Evolutionary conservation across 2,113 vertebrate genomes (phyloP).

Genomic region (Holacanthus passer): DNA sequence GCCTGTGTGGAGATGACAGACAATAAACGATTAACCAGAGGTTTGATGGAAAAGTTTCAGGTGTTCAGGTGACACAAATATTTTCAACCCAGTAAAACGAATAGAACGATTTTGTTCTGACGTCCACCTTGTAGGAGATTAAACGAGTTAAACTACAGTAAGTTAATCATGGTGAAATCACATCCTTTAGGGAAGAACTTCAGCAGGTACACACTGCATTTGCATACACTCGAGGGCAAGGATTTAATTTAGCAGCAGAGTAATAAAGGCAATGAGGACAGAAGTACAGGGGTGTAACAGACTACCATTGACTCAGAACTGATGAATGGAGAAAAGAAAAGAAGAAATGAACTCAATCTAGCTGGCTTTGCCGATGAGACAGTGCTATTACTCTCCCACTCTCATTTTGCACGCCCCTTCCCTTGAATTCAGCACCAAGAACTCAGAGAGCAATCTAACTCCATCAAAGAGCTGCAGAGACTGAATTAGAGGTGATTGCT

Average conservation of each 20-base stretch:
- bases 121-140: slow-evolving; percentile 18
- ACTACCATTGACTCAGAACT: slow-evolving; percentile 66
- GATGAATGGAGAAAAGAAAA: slow-evolving; percentile 45
- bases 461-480: slow-evolving; percentile 46
- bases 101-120: neutral
- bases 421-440: slow-evolving; percentile 28
- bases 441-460: slow-evolving; percentile 47
- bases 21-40: slow-evolving; percentile 9
- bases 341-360: slow-evolving; percentile 54
- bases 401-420: slow-evolving; percentile 55
- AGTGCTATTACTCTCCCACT: slow-evolving; percentile 35
- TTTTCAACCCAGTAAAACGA: neutral
- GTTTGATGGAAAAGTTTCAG: neutral
- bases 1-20: slow-evolving; percentile 81
- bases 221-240: slow-evolving; percentile 57
- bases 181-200: slow-evolving; percentile 39
- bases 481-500: slow-evolving; percentile 47
- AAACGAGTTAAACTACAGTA: slow-evolving; percentile 26
- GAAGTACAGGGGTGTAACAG: slow-evolving; percentile 52
- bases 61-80: neutral
- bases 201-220: slow-evolving; percentile 41
- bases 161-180: slow-evolving; percentile 48
- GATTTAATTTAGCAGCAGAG: slow-evolving; percentile 65
- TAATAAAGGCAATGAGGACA: slow-evolving; percentile 63
- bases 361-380: slow-evolving; percentile 50